Evolutionary conservation across 2,888 invertebrate species (phyloP), one percentile per base, ranked within the genome.

Genomic region (Cheilosia vernalis): DNA sequence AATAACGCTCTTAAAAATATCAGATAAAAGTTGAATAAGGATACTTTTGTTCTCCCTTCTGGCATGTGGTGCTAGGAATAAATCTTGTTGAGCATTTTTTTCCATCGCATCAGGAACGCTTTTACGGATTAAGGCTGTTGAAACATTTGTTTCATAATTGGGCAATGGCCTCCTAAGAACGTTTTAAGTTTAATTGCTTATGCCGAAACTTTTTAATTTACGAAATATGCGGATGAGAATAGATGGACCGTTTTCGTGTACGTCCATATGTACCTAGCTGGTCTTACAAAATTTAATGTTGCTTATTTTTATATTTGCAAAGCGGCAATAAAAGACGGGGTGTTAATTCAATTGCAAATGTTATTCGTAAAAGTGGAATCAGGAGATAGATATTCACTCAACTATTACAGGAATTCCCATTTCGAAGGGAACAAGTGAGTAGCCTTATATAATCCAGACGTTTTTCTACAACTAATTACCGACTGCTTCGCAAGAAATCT

Each of bases 111-210:
- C 17, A 44, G 13, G 9, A 19, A 42, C 17, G 9, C 56, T n/a
- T 40, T 47, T 21, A 37, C 40, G 58, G 56, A 74, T 64, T 58
- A 49, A 56, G 33, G 55, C 53, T 47, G 6, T 33, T 73, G n/a
- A 30, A 55, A 44, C 51, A 72, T 61, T 61, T 51, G 60, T 15
- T 30, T 53, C 24, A 40, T 73, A 73, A 73, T 63, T 64, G 73
- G 44, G 56, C 55, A 51, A 37, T 19, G 37, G 9, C 37, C 44
- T 33, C 30, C 6, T n/a, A 24, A 49, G 42, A 55, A 58, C 17
- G 44, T 56, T 63, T 33, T 37, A 47, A 55, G 33, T 47, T 33
- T 73, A 74, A 74, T 74, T 74, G 56, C 64, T 53, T 47, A 47
- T 37, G 37, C 4, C 37, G 37, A 30, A 42, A 55, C 24, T 55